Percentiles rank a stretch among this genome's conserved stretches.
phyloP scores from a whole-genome alignment of 2,113 vertebrate genomes.

The Leucopsar rothschildi region DNA sequence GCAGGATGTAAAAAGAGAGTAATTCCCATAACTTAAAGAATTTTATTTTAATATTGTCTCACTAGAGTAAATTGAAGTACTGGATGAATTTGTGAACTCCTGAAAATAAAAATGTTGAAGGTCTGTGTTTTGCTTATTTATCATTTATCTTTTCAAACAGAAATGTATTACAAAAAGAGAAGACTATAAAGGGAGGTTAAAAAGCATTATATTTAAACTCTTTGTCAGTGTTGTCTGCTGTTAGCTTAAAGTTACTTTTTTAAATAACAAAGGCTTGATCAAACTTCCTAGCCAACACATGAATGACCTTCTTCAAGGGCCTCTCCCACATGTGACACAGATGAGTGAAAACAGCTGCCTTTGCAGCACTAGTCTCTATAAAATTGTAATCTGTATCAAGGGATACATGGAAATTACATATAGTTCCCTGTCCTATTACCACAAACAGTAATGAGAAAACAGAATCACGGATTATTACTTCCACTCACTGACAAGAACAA shows the following conservation, averaged over 20 bases:
- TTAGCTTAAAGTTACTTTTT: neutral
- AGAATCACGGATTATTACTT: neutral
- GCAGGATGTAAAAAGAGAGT: neutral
- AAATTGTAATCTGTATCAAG: slow-evolving; percentile 16
- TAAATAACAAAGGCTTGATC: neutral
- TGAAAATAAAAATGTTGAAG: neutral
- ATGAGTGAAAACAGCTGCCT: neutral
- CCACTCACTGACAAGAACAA: neutral
- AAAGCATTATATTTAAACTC: neutral
- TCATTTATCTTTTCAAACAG: neutral
- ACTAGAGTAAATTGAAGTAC: neutral
- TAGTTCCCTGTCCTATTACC: slow-evolving; percentile 15
- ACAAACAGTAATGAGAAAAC: slow-evolving; percentile 51
- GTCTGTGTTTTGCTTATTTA: neutral
- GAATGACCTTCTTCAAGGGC: neutral
- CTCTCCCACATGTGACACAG: neutral
- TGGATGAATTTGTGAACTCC: neutral
- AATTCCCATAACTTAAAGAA: neutral
- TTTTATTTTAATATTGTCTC: neutral
- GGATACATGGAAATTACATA: slow-evolving; percentile 41
- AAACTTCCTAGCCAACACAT: neutral
- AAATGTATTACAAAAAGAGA: neutral
- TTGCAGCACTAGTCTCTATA: neutral
- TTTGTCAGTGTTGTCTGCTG: neutral
- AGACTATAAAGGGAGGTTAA: neutral